Base-by-base conservation (phyloP, 2,888 invertebrate genomes). In the Chironomus tentans region DNA sequence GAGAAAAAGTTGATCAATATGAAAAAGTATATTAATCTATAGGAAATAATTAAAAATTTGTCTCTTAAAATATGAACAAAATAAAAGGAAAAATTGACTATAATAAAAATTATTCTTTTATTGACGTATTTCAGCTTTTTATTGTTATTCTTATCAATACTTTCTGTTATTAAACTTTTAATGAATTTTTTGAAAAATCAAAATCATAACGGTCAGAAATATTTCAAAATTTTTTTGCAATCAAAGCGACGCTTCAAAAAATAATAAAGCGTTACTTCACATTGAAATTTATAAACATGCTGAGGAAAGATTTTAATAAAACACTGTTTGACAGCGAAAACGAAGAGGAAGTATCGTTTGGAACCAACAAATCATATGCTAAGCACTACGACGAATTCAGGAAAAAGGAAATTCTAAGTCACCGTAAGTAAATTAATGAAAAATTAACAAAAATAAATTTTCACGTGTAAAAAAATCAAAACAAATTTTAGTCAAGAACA, bases 341-440 rank as follows among this genome's bases (percentile, higher is more conserved):
- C 5, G 89, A 89, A 78, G 81, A 82, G 4, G 86, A 87, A 46
- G 83, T 86, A 13, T 81, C 87, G 74, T 83, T 94, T 46, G 88
- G 88, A 82, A 90, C 91, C 24, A 91, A 94, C 82, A 88, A 89
- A 81, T 88, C 88, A 74, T 97, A 94, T 83, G 96, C 97, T 0
- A 90, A 91, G 79, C 90, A 88, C 79, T 97, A 96, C 81, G 90
- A 95, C 81, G 86, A 84, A 77, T 93, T 94, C 90, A 87, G 96
- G 73, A 89, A 91, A 80, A 93, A 93, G 81, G 97, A 97, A 83
- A 92, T 95, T 82, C 83, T 93, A 21, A 91, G 95, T 81, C 93
- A 91, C 85, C 84, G 93, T 93, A 86, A 85, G 87, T 78, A 65
- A 15, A 4, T 56, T 56, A n/a, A 65, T 76, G 48, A 13, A 47